phyloP scores from a whole-genome alignment of 2,797 vertebrate genomes.

The Neosilurus mollespiculum region DNA sequence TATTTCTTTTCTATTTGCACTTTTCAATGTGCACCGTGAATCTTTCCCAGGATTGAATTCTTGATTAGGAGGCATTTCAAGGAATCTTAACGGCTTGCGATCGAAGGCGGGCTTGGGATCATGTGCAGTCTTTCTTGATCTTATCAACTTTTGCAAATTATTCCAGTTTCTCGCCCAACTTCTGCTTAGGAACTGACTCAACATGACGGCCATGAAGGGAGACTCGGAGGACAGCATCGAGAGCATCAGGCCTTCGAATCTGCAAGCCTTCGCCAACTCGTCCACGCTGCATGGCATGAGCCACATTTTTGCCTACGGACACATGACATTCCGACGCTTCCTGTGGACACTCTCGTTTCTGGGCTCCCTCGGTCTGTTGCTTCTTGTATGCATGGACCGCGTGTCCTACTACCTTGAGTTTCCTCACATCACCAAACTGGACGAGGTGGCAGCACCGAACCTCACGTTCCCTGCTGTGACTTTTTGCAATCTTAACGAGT shows the following conservation, averaged over 20 bases:
- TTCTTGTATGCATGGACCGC: conserved; percentile 84
- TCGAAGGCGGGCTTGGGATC: conserved; percentile 60
- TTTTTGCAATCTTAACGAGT: conserved; percentile 89
- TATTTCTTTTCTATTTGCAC: conserved; percentile 56
- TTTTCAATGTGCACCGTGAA: conserved; percentile 62
- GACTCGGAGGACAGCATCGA: conserved; percentile 82
- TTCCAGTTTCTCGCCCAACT: conserved; percentile 51
- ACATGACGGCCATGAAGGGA: conserved; percentile 76
- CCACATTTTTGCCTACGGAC: conserved; percentile 85
- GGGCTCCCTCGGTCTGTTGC: conserved; percentile 79
- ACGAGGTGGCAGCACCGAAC: conserved; percentile 80
- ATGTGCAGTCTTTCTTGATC: conserved; percentile 54
- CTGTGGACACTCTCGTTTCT: conserved; percentile 83
- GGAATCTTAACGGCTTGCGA: conserved; percentile 65
- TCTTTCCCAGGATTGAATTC: conserved; percentile 68
- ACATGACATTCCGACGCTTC: conserved; percentile 83
- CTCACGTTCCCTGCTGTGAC: conserved; percentile 87
- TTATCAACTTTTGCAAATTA: conserved; percentile 45
- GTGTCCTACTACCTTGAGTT: conserved; percentile 83
- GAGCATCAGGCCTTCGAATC: conserved; percentile 78
- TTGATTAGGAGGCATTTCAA: conserved; percentile 72
- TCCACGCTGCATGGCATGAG: conserved; percentile 88
- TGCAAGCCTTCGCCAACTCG: conserved; percentile 83
- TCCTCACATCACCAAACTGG: conserved; percentile 81
- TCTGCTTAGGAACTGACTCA: conserved; percentile 59